A percentile compares a stretch with the other conserved stretches of the same genome.
phyloP scores from a whole-genome alignment of 2,113 vertebrate species.

The Lasiurus borealis region DNA sequence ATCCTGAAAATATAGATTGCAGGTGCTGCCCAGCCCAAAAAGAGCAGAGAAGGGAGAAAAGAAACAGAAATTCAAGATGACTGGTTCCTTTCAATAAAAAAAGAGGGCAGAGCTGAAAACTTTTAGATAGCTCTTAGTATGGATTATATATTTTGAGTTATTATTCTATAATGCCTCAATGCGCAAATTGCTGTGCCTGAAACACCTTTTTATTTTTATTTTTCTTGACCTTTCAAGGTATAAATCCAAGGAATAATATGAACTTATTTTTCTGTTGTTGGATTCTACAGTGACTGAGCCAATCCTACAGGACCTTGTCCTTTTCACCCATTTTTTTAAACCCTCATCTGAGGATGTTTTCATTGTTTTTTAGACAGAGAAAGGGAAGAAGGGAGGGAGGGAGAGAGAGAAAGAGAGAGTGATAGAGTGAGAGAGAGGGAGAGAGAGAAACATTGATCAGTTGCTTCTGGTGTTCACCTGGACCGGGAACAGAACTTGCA shows the following conservation, averaged over 20 bases:
- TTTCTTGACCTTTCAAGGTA: neutral
- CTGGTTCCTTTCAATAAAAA: neutral
- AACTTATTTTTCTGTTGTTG: neutral
- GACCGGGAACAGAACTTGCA: neutral
- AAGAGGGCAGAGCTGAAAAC: neutral
- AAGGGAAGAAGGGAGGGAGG: too few species aligned
- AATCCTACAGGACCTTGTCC: neutral
- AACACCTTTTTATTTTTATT: neutral
- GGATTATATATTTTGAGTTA: neutral
- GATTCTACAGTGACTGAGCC: neutral
- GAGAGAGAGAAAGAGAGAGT: too few species aligned
- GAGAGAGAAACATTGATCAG: neutral
- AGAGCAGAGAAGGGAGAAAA: neutral
- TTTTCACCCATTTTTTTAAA: neutral
- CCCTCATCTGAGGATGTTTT: too few species aligned
- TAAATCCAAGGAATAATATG: conserved; percentile 6
- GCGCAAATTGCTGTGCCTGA: neutral
- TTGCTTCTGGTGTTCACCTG: neutral
- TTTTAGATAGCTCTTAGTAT: neutral
- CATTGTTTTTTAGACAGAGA: too few species aligned
- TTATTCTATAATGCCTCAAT: neutral
- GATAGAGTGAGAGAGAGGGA: too few species aligned
- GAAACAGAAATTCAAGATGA: neutral
- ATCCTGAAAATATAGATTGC: neutral
- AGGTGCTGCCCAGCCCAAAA: neutral